phyloP scores from a whole-genome alignment of 2,113 vertebrate species.

The Phaethon lepturus region DNA sequence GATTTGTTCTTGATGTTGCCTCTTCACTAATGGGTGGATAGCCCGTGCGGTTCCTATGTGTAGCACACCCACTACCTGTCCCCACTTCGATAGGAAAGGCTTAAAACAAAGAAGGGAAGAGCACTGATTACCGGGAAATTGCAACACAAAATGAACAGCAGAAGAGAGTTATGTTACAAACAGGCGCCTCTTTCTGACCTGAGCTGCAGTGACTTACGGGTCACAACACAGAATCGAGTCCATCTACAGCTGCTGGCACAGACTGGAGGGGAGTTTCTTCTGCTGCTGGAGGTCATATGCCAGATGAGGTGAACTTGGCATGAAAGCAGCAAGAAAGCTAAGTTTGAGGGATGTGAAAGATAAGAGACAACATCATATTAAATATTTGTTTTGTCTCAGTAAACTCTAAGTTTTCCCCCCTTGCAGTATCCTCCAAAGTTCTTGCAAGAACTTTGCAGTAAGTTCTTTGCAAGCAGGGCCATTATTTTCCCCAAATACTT shows the following conservation, averaged over 20 bases:
- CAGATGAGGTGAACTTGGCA: background rate
- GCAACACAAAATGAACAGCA: background rate
- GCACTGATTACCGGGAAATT: constrained; percentile 58
- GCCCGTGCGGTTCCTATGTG: background rate
- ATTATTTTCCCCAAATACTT: background rate
- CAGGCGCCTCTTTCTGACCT: background rate
- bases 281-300: background rate
- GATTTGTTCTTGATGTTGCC: constrained; percentile 9
- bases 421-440: background rate
- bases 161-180: background rate
- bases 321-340: background rate
- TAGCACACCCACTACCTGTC: constrained; percentile 40
- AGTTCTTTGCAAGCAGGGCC: background rate
- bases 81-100: constrained; percentile 33
- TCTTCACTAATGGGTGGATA: constrained; percentile 20
- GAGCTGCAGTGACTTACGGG: background rate
- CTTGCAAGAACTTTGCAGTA: background rate
- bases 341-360: background rate
- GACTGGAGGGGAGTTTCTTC: background rate
- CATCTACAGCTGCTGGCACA: background rate
- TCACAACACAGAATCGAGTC: background rate
- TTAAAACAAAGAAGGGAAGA: constrained; percentile 64
- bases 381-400: background rate
- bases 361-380: background rate
- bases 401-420: background rate